These are phyloP conservation scores for Aporrectodea caliginosa DNA, from an alignment of 1,140 invertebrate genomes.

Conservation along the genomic window DNA sequence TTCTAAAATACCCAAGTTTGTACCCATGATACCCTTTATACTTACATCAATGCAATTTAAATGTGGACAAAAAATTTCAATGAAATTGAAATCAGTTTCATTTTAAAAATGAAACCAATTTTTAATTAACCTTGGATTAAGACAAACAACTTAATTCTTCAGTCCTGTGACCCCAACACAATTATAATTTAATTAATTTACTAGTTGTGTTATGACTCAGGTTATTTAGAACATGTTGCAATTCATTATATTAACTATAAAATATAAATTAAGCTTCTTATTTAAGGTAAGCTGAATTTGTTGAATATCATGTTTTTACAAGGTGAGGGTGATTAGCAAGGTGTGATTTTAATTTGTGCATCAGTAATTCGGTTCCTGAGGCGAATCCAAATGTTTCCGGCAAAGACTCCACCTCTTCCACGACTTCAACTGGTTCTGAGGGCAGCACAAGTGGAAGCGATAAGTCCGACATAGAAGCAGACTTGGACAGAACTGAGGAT, in stretches of 20 bases:
- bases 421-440: conserved; percentile 43
- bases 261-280: conserved; percentile 63
- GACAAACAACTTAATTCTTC: not conserved
- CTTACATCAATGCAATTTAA: not conserved
- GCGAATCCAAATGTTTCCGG: conserved; percentile 50
- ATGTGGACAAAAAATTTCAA: not conserved
- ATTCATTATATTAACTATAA: not conserved
- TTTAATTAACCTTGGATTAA: not conserved
- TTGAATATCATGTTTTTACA: not conserved
- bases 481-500: conserved; percentile 35
- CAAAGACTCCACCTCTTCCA: conserved; percentile 48
- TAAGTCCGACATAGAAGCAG: conserved; percentile 36
- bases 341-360: not conserved
- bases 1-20: too few relatives aligned
- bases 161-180: too few relatives aligned
- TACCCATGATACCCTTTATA: conserved; percentile 60
- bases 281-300: not conserved
- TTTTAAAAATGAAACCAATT: not conserved
- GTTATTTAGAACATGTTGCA: conserved; percentile 57
- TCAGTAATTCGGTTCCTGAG: conserved; percentile 27
- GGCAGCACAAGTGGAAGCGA: conserved; percentile 37
- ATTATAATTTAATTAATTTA: not conserved
- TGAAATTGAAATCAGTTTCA: not conserved
- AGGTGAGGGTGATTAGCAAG: not conserved
- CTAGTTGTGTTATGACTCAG: not conserved